A percentile compares a stretch with the other conserved stretches of the same genome.
Evolutionary conservation across 1,140 invertebrate genomes (phyloP).

Genomic region (Laupala kohalensis): DNA sequence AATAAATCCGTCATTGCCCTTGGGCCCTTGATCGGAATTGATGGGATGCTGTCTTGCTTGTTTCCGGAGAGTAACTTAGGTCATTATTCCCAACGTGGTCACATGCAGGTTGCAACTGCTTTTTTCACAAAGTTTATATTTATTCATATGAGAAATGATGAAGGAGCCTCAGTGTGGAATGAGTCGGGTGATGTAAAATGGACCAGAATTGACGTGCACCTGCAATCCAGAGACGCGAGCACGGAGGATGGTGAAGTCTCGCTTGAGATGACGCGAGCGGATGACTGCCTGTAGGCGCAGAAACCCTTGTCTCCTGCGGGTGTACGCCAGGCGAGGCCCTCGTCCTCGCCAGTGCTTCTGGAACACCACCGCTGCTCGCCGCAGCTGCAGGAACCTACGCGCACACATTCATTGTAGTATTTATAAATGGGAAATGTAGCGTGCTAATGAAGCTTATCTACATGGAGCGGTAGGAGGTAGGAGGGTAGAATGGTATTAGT

Average conservation of each 20-base stretch:
- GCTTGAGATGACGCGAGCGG: constrained; percentile 57
- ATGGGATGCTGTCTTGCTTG: too few species aligned
- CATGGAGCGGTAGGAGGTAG: too few species aligned
- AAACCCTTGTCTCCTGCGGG: constrained; percentile 61
- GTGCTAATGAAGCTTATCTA: too few species aligned
- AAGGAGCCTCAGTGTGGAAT: not conserved
- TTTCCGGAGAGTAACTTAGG: too few species aligned
- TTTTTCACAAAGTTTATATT: too few species aligned
- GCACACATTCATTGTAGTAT: too few species aligned
- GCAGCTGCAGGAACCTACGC: constrained; percentile 49
- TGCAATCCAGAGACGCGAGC: constrained; percentile 50
- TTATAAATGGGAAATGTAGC: too few species aligned
- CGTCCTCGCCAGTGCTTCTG: constrained; percentile 72
- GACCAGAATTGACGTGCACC: constrained; percentile 20
- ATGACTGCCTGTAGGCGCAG: constrained; percentile 74
- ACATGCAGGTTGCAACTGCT: too few species aligned
- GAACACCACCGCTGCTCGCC: constrained; percentile 53
- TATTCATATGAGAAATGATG: not conserved
- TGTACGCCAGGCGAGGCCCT: constrained; percentile 52
- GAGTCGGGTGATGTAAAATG: not conserved
- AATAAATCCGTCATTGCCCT: too few species aligned
- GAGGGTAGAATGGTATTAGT: too few species aligned
- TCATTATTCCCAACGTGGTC: too few species aligned
- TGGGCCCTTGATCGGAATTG: too few species aligned
- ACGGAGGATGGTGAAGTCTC: constrained; percentile 56